Evolutionary conservation across 2,888 invertebrate genomes (phyloP).

Genomic region (Heliothis peltigera): DNA sequence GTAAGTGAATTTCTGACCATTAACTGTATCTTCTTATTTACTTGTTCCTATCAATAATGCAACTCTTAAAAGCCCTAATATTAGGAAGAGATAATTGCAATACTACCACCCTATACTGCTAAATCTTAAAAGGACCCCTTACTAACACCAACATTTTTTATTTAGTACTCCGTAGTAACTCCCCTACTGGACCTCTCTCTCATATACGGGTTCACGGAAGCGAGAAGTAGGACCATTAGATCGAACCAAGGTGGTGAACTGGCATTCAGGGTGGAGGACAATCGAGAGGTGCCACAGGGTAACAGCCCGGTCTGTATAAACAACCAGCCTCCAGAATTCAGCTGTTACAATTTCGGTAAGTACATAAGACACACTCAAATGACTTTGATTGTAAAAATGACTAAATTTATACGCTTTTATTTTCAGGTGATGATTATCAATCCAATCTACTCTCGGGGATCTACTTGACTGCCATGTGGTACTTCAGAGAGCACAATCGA

Average conservation of each 20-base stretch:
- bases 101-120: background rate
- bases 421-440: constrained; percentile 55
- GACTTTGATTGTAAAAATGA: too few species aligned
- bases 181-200: constrained; percentile 66
- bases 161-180: constrained; percentile 64
- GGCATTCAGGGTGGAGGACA: constrained; percentile 61
- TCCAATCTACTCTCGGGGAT: constrained; percentile 61
- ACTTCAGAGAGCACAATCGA: constrained; percentile 93
- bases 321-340: constrained; percentile 66
- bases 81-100: too few species aligned
- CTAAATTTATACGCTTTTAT: background rate
- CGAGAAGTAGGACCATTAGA: constrained; percentile 51
- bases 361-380: too few species aligned
- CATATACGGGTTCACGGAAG: constrained; percentile 62
- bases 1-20: constrained; percentile 45
- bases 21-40: too few species aligned
- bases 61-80: too few species aligned
- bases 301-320: constrained; percentile 50
- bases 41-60: too few species aligned
- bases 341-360: constrained; percentile 71
- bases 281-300: constrained; percentile 63
- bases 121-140: too few species aligned
- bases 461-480: constrained; percentile 64
- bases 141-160: constrained; percentile 29
- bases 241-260: constrained; percentile 62